phyloP scores from a whole-genome alignment of 2,797 vertebrate species.

The Masticophis lateralis region DNA sequence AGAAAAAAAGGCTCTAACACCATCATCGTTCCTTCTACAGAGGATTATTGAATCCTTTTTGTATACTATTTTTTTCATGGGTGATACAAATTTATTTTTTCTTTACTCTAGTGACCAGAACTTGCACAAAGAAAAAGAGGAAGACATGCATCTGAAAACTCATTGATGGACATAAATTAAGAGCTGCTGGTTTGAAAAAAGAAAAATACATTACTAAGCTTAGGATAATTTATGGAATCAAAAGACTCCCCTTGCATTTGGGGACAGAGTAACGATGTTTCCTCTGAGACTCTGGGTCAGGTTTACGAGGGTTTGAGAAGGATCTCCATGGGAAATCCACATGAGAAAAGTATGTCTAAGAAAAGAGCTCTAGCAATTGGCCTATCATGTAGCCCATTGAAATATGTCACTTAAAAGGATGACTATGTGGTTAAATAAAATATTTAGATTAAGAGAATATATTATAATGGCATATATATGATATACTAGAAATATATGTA shows the following conservation, averaged over 20 bases:
- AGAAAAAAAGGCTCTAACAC: neutral
- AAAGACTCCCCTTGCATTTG: neutral
- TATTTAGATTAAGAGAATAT: too few relatives aligned
- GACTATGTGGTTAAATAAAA: neutral
- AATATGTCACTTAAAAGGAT: neutral
- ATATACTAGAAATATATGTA: too few relatives aligned
- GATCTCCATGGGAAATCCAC: neutral
- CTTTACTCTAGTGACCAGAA: neutral
- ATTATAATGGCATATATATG: too few relatives aligned
- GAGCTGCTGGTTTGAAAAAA: neutral
- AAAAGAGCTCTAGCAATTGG: neutral
- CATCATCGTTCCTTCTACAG: neutral
- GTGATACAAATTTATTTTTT: neutral
- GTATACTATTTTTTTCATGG: neutral
- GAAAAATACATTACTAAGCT: neutral
- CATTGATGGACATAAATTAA: neutral
- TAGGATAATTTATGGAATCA: neutral
- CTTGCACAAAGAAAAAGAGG: neutral
- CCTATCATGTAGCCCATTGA: neutral
- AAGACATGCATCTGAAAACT: neutral
- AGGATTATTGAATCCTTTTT: neutral
- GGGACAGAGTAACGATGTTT: neutral
- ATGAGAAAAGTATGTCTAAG: neutral
- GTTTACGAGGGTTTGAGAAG: neutral
- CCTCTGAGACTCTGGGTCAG: neutral